Evolutionary conservation across 2,888 invertebrate species (phyloP), one percentile per base, ranked within the genome.

Genomic region (Agrotis clavis): DNA sequence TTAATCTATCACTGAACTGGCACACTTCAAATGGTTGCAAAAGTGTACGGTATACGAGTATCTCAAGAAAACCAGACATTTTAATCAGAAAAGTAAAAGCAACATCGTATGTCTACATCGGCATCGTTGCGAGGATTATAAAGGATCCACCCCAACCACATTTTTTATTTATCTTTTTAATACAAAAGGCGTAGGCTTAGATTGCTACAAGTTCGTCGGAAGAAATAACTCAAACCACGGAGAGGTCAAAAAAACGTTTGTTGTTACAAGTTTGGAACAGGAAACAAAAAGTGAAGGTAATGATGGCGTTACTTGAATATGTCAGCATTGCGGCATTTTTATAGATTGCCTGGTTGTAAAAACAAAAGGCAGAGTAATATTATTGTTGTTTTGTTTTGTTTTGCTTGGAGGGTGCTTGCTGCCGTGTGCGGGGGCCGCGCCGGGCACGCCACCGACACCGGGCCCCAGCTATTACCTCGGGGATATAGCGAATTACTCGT

Each of bases 161-260:
- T 84, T 88, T 88, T 86, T 87, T 83, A 73, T 77, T 61, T 71
- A 70, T 76, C 67, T 78, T 71, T 82, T 82, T 76, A 67, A 78
- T 71, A 83, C 77, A 71, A 84, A 67, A 78, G 72, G 81, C 81
- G 75, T 76, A 81, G 78, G 80, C 81, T 80, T 79, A 71, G 71
- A 62, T 76, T 72, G 81, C 75, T 76, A 60, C 81, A 85, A 83
- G 83, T 81, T 83, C 84, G 86, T 86, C 89, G 92, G 91, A 92
- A 92, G 92, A 90, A 88, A 92, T 92, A 92, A 90, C 86, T 91
- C 90, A 91, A 84, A 85, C 81, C 77, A 80, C 79, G 86, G 86
- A 81, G 81, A 79, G 75, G 76, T 84, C 77, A 84, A 83, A 86
- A 87, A 86, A 82, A 79, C 67, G 81, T 81, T 85, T 90, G 88